Evolutionary conservation across 2,888 invertebrate species (phyloP).

Genomic region (Augochlorella aurata): DNA sequence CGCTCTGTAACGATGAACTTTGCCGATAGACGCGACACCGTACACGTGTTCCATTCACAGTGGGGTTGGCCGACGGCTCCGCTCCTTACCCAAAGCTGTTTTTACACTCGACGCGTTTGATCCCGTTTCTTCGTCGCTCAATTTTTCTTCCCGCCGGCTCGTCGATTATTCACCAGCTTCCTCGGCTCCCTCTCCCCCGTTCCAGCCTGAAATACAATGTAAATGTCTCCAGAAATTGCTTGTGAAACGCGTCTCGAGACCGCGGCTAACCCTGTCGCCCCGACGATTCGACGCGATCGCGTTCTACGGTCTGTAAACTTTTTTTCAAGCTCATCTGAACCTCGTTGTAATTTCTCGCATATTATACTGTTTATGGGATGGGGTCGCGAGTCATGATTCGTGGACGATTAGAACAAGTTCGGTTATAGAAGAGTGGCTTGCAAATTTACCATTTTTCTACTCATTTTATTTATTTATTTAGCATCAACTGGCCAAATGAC

Average conservation of each 20-base stretch:
- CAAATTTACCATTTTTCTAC: too few relatives aligned
- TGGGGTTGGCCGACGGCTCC: slow-evolving; percentile 15
- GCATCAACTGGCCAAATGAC: too few relatives aligned
- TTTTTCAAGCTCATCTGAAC: neutral
- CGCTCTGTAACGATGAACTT: slow-evolving; percentile 65
- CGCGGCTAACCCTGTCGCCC: neutral
- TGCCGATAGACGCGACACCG: slow-evolving; percentile 67
- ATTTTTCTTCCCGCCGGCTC: slow-evolving; percentile 15
- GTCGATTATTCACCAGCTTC: neutral
- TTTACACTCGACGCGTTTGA: slow-evolving; percentile 39
- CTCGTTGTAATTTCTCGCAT: too few relatives aligned
- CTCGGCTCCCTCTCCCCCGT: neutral
- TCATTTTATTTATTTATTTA: too few relatives aligned
- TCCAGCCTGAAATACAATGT: slow-evolving; percentile 21
- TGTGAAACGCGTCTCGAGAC: neutral
- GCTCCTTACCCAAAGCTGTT: slow-evolving; percentile 35
- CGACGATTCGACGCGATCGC: neutral
- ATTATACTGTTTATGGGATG: too few relatives aligned
- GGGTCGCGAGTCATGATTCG: too few relatives aligned
- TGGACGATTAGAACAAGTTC: too few relatives aligned
- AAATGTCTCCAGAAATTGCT: slow-evolving; percentile 10
- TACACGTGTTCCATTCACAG: slow-evolving; percentile 68
- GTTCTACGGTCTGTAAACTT: neutral
- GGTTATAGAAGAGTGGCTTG: too few relatives aligned
- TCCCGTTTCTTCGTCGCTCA: slow-evolving; percentile 35